Conservation (phyloP, 37 sponge, comb jelly and placozoan species). For the Amphimedon queenslandica region DNA sequence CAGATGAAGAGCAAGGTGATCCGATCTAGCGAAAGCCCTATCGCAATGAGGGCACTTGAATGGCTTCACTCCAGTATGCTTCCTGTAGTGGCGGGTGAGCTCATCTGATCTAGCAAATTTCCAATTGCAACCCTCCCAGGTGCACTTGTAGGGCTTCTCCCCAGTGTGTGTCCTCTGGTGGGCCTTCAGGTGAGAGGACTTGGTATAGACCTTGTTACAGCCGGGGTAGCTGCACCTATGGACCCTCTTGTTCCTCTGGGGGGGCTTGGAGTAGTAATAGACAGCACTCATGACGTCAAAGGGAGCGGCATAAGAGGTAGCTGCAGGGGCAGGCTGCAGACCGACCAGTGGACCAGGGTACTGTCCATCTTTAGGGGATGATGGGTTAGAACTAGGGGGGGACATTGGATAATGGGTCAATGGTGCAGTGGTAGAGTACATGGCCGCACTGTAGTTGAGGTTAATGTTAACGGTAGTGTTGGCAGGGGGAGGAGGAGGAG, state of each 20-base stretch:
- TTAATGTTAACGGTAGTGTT: constrained; percentile 30
- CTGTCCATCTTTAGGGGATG: constrained; percentile 44
- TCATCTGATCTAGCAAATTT: constrained; percentile 97
- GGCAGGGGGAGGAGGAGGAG: not conserved
- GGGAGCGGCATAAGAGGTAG: constrained; percentile 29
- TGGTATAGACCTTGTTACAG: constrained; percentile 97
- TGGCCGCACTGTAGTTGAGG: constrained; percentile 42
- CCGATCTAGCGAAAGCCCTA: constrained; percentile 89
- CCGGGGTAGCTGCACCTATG: constrained; percentile 93
- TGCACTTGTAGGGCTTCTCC: constrained; percentile 97
- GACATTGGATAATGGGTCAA: constrained; percentile 55
- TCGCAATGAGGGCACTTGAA: constrained; percentile 97
- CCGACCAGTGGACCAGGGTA: constrained; percentile 20
- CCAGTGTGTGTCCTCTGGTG: constrained; percentile 98
- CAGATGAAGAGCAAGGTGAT: constrained; percentile 92
- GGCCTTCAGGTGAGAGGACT: constrained; percentile 97
- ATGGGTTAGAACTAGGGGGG: constrained; percentile 63
- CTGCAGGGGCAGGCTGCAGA: not conserved
- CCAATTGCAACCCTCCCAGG: constrained; percentile 96
- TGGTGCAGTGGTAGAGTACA: constrained; percentile 23
- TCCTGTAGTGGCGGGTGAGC: constrained; percentile 91
- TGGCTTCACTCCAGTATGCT: constrained; percentile 97
- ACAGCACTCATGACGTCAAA: constrained; percentile 54
- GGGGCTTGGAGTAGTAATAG: constrained; percentile 67
- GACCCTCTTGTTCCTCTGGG: constrained; percentile 78